Evolutionary conservation across 2,797 vertebrate genomes (phyloP).

Genomic region (Semaprochilodus insignis): DNA sequence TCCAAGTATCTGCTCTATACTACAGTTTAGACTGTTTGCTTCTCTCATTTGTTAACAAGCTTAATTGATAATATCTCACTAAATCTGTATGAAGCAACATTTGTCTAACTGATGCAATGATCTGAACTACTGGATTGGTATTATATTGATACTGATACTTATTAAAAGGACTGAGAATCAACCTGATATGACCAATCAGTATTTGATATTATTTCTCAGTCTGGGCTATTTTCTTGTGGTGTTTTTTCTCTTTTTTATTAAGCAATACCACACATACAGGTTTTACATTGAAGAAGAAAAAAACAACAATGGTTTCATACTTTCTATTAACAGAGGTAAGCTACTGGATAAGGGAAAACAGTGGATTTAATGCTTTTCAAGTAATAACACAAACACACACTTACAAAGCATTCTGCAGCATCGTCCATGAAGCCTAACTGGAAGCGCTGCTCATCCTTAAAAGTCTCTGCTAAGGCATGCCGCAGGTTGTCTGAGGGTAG

Average conservation of each 20-base stretch:
- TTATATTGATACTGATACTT: neutral
- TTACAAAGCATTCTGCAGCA: conserved; percentile 97
- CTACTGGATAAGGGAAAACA: neutral
- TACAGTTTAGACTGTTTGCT: no score
- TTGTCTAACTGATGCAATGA: neutral
- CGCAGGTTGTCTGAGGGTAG: conserved; percentile 95
- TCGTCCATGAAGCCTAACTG: conserved; percentile 99
- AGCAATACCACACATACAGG: neutral
- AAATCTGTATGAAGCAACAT: no score
- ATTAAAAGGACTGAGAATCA: neutral
- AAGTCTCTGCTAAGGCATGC: conserved; percentile 96
- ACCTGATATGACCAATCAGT: neutral
- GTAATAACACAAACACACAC: conserved; percentile 61
- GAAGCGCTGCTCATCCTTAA: conserved; percentile 97
- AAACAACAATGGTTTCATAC: no score
- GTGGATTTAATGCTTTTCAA: neutral
- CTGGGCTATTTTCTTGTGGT: neutral
- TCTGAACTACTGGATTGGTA: neutral
- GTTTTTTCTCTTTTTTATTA: neutral
- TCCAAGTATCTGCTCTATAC: no score
- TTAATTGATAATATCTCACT: no score
- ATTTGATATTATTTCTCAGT: neutral
- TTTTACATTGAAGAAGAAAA: neutral
- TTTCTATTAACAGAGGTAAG: neutral
- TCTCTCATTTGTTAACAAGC: no score